Evolutionary conservation across 2,888 invertebrate species (phyloP), one percentile per base, ranked within the genome.

Genomic region (Anorthoa munda): DNA sequence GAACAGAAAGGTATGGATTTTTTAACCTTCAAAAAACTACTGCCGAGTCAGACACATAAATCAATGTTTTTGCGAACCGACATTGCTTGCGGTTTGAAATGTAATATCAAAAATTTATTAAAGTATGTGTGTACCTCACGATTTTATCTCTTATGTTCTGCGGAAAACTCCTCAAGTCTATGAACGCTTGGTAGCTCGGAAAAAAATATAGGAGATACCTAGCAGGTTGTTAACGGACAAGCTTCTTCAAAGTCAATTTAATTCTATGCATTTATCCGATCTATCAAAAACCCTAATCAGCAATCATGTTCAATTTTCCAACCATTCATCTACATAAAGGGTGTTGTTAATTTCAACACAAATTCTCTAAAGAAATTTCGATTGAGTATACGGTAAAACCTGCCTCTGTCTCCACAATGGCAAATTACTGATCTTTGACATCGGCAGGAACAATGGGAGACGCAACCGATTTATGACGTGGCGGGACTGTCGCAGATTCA

Each of bases 391-490:
- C 72, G 69, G 65, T 68, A 83, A 86, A 86, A 84, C 83, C 77
- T 84, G 88, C 89, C 83, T 87, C 89, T 89, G 91, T 87, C 90
- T 92, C 63, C 90, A 93, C 94, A 95, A 95, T 93, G 93, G 95
- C 93, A 95, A 95, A 95, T 95, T 94, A 94, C 94, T 94, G 95
- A 96, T 95, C 96, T 96, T 95, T 96, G 95, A 95, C 95, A 94
- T 94, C 90, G 89, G 88, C 88, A 87, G 91, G 92, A 94, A 95
- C 95, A 95, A 95, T 95, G 94, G 95, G 88, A 91, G 92, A 92
- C 91, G 91, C 89, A 89, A 87, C 89, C 84, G 91, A 92, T 93
- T 92, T 93, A 93, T 90, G 92, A 92, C 79, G 92, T 92, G 92
- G 87, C 87, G 89, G 89, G 88, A 87, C 88, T 90, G 89, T 89